Conservation (phyloP, 1,140 invertebrate genomes). For the Drosophila setifemur region DNA sequence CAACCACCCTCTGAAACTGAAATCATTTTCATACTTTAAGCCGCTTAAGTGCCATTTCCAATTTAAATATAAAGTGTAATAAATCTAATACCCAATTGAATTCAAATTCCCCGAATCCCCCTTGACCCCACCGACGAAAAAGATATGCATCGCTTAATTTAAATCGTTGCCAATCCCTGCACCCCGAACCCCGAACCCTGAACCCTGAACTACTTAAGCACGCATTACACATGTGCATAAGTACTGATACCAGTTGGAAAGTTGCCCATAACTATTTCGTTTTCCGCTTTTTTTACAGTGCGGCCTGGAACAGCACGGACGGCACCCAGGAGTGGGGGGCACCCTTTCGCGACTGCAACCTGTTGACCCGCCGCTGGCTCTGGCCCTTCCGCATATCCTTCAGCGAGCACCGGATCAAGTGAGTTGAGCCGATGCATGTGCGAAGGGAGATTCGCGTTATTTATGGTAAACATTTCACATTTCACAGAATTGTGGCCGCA, state of each 20-base stretch:
- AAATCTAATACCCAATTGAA: neutral
- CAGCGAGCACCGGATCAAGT: constrained; percentile 78
- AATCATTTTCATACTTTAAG: neutral
- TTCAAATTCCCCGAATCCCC: neutral
- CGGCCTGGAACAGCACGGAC: constrained; percentile 81
- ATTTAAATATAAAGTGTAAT: neutral
- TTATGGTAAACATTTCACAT: constrained; percentile 9
- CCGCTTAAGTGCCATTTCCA: neutral
- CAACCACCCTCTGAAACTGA: no score
- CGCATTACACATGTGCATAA: neutral
- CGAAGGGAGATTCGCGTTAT: neutral
- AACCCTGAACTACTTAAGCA: neutral
- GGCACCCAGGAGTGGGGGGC: constrained; percentile 80
- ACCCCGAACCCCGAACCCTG: no score
- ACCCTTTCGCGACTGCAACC: constrained; percentile 81
- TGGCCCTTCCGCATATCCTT: constrained; percentile 82
- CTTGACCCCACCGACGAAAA: neutral
- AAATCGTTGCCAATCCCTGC: neutral
- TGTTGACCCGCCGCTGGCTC: constrained; percentile 76
- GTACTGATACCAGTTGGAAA: constrained; percentile 5
- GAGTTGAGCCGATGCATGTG: constrained; percentile 9
- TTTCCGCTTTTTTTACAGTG: constrained; percentile 41
- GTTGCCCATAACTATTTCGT: constrained; percentile 37
- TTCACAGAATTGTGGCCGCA: constrained; percentile 76
- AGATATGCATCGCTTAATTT: neutral